phyloP scores from a whole-genome alignment of 2,113 vertebrate genomes.

The Bucco capensis region DNA sequence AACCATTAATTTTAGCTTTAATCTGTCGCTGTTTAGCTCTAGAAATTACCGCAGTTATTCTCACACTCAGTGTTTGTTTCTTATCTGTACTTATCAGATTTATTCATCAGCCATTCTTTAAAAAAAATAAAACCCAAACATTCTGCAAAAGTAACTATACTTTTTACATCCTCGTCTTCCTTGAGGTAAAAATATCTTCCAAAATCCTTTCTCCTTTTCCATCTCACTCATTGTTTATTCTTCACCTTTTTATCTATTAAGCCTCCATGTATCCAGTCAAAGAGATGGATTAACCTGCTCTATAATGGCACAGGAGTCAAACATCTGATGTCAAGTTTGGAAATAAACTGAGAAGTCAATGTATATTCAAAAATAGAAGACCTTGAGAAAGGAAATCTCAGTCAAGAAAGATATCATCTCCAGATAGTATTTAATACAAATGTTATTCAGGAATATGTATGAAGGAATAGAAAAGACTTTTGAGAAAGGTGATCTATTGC shows the following conservation, averaged over 20 bases:
- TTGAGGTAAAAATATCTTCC: not conserved
- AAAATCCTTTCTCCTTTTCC: not conserved
- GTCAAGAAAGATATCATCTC: not conserved
- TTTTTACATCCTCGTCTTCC: not conserved
- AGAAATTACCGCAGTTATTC: not conserved
- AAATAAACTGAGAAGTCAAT: not conserved
- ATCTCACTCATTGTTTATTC: slow-evolving; percentile 1
- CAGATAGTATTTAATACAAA: slow-evolving; percentile 3
- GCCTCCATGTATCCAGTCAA: not conserved
- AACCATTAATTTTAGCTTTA: not conserved
- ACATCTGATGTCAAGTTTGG: not conserved
- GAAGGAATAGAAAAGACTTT: not conserved
- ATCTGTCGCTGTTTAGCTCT: not conserved
- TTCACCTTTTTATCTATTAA: slow-evolving; percentile 37
- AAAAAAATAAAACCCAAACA: not conserved
- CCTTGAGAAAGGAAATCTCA: slow-evolving; percentile 28
- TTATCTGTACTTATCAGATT: not conserved
- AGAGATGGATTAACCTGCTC: slow-evolving; percentile 41
- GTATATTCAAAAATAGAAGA: slow-evolving; percentile 17
- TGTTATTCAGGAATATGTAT: not conserved
- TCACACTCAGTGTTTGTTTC: not conserved
- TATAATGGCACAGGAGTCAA: slow-evolving; percentile 20
- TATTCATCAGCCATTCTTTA: not conserved
- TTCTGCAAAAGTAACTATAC: not conserved
- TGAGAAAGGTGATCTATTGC: not conserved